phyloP scores from a whole-genome alignment of 2,113 vertebrate species.

The Actenoides hombroni region DNA sequence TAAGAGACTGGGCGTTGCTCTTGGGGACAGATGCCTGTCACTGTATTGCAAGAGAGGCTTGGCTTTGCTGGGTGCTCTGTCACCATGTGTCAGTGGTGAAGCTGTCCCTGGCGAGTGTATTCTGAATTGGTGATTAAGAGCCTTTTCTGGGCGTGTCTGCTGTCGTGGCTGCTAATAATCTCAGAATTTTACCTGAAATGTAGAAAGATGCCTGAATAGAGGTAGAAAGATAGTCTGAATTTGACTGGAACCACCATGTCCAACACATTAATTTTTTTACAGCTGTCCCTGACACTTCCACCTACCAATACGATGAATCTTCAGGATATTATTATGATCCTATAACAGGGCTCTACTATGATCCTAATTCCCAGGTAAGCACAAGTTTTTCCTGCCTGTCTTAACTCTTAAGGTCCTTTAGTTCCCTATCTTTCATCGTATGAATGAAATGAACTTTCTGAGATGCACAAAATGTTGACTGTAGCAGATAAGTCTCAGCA shows the following conservation, averaged over 20 bases:
- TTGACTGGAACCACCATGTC: neutral
- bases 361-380: slow-evolving; percentile 92
- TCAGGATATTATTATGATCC: slow-evolving; percentile 98
- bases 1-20: slow-evolving; percentile 42
- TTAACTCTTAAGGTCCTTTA: neutral
- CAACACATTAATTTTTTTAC: slow-evolving; percentile 43
- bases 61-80: neutral
- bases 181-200: neutral
- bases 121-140: neutral
- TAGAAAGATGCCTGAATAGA: neutral
- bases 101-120: neutral
- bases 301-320: slow-evolving; percentile 95
- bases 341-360: slow-evolving; percentile 93
- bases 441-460: neutral
- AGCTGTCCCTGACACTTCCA: slow-evolving; percentile 91
- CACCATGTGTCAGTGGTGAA: neutral
- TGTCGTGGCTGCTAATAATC: neutral
- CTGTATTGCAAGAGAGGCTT: neutral
- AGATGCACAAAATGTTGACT: neutral
- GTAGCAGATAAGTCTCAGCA: neutral
- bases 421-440: neutral
- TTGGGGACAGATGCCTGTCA: neutral
- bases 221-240: neutral
- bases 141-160: neutral
- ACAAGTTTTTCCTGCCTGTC: neutral